phyloP scores from a whole-genome alignment of 2,797 vertebrate species.

The Sebastes hubbsi region DNA sequence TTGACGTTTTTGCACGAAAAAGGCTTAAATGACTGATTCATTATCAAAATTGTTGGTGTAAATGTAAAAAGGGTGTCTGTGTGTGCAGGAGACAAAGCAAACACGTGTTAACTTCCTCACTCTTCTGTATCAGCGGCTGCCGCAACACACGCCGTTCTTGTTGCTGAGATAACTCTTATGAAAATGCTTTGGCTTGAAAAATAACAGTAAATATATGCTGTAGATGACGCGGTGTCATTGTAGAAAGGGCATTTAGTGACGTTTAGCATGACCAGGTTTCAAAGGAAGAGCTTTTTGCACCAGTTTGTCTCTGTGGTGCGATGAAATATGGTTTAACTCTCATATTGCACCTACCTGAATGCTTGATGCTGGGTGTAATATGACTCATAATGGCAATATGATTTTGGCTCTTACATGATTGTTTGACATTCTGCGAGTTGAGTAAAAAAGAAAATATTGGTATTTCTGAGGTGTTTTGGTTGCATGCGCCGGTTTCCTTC shows the following conservation, averaged over 20 bases:
- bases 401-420: conserved; percentile 62
- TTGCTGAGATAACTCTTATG: not conserved
- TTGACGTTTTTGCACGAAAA: not conserved
- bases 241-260: not conserved
- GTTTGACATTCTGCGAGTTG: conserved; percentile 33
- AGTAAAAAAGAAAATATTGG: not conserved
- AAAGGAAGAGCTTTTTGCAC: conserved; percentile 38
- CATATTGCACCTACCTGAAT: conserved; percentile 67
- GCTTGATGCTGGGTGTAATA: conserved; percentile 57
- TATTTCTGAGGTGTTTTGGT: conserved; percentile 30
- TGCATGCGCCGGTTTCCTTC: conserved; percentile 40
- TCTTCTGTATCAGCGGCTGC: not conserved
- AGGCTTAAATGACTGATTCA: not conserved
- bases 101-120: conserved; percentile 20
- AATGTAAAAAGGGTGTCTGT: not conserved
- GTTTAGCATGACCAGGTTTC: conserved; percentile 2
- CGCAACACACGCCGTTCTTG: not conserved
- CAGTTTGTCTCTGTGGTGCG: conserved; percentile 32
- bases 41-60: not conserved
- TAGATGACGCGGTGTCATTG: not conserved
- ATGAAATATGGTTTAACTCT: conserved; percentile 43
- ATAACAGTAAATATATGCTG: not conserved
- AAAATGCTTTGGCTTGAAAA: conserved; percentile 7
- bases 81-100: not conserved
- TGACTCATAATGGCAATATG: conserved; percentile 76